phyloP scores from a whole-genome alignment of 2,797 vertebrate genomes.

The Microhierax caerulescens region DNA sequence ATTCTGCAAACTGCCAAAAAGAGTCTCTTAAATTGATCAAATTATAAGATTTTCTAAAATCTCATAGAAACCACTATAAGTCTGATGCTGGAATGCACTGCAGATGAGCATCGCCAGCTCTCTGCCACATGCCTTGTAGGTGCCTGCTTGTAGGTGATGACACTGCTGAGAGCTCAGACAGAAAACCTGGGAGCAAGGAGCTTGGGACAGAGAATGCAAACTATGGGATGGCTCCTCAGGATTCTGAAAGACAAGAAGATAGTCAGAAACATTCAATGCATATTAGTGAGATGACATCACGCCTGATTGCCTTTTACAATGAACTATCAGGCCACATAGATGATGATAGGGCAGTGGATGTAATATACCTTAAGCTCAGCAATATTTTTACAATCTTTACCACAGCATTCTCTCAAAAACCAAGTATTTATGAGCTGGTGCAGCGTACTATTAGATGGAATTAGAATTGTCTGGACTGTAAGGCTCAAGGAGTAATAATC shows the following conservation, averaged over 20 bases:
- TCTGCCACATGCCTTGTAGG: background rate
- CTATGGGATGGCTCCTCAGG: background rate
- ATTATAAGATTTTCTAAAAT: background rate
- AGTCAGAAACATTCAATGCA: background rate
- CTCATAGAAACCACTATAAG: background rate
- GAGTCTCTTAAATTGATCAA: background rate
- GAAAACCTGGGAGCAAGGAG: background rate
- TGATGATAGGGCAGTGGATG: background rate
- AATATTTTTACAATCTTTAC: background rate
- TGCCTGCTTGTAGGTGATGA: background rate
- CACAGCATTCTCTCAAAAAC: background rate
- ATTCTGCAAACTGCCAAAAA: background rate
- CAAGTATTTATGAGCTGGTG: background rate
- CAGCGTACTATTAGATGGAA: background rate
- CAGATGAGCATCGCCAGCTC: background rate
- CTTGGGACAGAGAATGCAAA: background rate
- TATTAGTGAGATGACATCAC: background rate
- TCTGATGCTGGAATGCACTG: background rate
- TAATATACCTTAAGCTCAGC: background rate
- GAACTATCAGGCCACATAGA: background rate
- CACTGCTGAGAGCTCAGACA: background rate
- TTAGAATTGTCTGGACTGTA: background rate
- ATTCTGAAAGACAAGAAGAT: background rate
- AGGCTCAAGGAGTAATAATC: background rate
- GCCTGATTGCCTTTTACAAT: background rate